A percentile compares a stretch with the other conserved stretches of the same genome.
phyloP scores from a whole-genome alignment of 2,888 invertebrate genomes.

The Watsonalla binaria region DNA sequence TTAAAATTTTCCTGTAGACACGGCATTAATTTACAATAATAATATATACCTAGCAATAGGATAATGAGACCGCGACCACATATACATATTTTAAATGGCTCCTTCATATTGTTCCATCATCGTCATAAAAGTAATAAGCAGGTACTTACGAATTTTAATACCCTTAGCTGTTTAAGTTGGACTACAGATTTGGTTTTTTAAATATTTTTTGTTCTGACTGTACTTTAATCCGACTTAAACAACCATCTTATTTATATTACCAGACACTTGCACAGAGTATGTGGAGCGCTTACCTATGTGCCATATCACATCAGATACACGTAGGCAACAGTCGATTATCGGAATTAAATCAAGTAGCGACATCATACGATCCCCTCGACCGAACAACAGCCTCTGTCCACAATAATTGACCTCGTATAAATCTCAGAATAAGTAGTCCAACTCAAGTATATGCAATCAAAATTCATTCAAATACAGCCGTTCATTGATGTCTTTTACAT shows the following conservation, averaged over 20 bases:
- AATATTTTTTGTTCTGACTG: too few relatives aligned
- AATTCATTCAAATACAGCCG: constrained; percentile 21
- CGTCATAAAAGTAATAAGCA: too few relatives aligned
- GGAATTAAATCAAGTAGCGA: constrained; percentile 67
- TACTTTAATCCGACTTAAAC: too few relatives aligned
- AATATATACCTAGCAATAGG: neutral
- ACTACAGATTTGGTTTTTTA: too few relatives aligned
- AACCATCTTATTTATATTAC: too few relatives aligned
- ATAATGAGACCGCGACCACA: too few relatives aligned
- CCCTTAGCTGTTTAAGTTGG: too few relatives aligned
- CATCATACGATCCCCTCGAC: constrained; percentile 36
- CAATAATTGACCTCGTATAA: constrained; percentile 52
- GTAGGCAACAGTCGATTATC: constrained; percentile 41
- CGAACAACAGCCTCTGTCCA: constrained; percentile 30
- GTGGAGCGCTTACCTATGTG: too few relatives aligned
- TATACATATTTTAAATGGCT: too few relatives aligned
- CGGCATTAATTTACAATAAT: neutral
- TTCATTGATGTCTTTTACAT: constrained; percentile 2
- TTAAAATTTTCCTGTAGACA: neutral
- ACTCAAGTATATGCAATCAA: constrained; percentile 25
- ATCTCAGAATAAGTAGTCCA: constrained; percentile 29
- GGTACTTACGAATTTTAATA: too few relatives aligned
- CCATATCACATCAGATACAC: neutral
- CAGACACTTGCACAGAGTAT: too few relatives aligned
- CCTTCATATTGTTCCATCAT: too few relatives aligned